Percentiles rank a stretch among this genome's conserved stretches.
phyloP scores from a whole-genome alignment of 1,140 invertebrate genomes.

The Conus ventricosus region DNA sequence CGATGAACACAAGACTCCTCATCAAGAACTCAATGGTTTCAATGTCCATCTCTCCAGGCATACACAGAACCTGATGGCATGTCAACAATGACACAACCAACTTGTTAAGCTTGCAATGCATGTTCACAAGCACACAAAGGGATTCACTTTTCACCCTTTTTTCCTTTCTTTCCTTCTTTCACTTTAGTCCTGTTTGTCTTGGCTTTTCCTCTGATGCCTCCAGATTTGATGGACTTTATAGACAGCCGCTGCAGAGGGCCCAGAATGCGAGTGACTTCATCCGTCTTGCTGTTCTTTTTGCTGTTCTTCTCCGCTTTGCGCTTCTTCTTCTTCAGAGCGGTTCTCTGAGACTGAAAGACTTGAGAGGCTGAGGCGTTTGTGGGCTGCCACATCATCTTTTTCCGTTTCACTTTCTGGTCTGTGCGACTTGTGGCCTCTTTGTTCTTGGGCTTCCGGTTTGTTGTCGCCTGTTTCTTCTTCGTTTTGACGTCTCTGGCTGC shows the following conservation, averaged over 20 bases:
- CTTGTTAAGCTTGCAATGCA: too few species aligned
- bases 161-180: neutral
- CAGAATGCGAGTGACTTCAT: slow-evolving; percentile 22
- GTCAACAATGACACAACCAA: too few species aligned
- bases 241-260: slow-evolving; percentile 9
- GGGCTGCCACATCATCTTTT: slow-evolving; percentile 12
- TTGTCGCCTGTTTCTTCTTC: neutral
- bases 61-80: too few species aligned
- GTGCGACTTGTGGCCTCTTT: too few species aligned
- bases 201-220: neutral
- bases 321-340: neutral
- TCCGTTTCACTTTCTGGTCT: neutral
- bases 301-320: neutral
- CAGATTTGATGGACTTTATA: neutral
- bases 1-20: too few species aligned
- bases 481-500: neutral
- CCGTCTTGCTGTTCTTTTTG: slow-evolving; percentile 17
- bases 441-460: too few species aligned
- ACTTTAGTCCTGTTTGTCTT: neutral
- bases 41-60: too few species aligned
- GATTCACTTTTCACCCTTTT: neutral
- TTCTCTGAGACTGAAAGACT: neutral
- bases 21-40: too few species aligned
- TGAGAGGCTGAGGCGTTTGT: slow-evolving; percentile 11
- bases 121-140: too few species aligned